Conservation (phyloP, 2,113 vertebrate genomes). For the Meleagris gallopavo region DNA sequence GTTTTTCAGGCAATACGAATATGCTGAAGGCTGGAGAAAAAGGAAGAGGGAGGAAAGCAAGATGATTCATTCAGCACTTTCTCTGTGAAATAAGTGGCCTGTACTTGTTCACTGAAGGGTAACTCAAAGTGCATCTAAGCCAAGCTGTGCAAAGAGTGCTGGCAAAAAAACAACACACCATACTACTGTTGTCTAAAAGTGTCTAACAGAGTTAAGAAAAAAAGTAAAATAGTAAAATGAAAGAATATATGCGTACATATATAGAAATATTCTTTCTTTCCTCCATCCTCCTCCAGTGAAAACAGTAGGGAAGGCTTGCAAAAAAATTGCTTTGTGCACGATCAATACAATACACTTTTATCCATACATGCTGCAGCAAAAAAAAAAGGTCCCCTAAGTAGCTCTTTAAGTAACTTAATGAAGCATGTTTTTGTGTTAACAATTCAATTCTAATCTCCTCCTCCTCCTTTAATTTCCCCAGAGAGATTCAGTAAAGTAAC, state of each 20-base stretch:
- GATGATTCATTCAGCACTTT: not conserved
- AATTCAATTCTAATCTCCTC: not conserved
- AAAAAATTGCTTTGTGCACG: not conserved
- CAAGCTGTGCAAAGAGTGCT: not conserved
- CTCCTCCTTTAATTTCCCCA: not conserved
- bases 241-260: not conserved
- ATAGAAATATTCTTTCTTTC: not conserved
- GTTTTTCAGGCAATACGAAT: conserved; percentile 22
- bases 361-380: not conserved
- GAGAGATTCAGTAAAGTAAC: not conserved
- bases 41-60: not conserved
- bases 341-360: not conserved
- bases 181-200: not conserved
- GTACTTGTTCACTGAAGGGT: not conserved
- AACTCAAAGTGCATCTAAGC: not conserved
- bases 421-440: conserved; percentile 14
- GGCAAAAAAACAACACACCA: not conserved
- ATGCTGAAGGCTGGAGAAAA: not conserved
- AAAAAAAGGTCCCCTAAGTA: not conserved
- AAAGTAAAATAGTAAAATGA: not conserved
- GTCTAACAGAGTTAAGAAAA: not conserved
- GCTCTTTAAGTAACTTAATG: not conserved
- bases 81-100: not conserved
- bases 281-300: not conserved
- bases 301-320: not conserved